Evolutionary conservation across 2,113 vertebrate genomes (phyloP), one percentile per base, ranked within the genome.

Genomic region (Solea solea): DNA sequence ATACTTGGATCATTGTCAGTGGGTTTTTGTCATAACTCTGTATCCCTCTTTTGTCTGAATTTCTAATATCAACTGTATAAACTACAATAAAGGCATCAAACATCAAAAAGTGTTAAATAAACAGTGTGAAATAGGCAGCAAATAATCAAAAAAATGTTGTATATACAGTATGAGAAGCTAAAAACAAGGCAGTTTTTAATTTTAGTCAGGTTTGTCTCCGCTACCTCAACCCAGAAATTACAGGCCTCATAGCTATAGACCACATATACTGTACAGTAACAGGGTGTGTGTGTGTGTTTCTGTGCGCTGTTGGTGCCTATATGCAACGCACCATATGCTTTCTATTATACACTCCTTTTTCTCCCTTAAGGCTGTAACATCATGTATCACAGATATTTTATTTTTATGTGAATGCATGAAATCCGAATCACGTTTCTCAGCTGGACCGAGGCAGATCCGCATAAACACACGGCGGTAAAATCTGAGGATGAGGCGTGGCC

Each of bases 361-460:
- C 59, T 64, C 77, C 70, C 70, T 68, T 41, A 44, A 66, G 74
- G 80, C 81, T 63, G 53, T 69, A 86, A 73, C 69, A 86, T 60
- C 41, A 21, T 67, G 49, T 70, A 85, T 79, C 75, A 44, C 72
- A 66, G 70, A 82, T 83, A 83, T 87, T 91, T 87, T 54, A 87
- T 80, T 89, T 91, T 91, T 79, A 91, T 86, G 83, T 84, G 79
- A 88, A 88, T 74, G 80, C 67, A 67, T 90, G 76, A 90, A 89
- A 87, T 88, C 74, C 0, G 13, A 87, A 89, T 88, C 67, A 75
- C 81, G 82, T 81, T 76, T 76, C 66, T 21, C 83, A 87, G 85
- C 72, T 76, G 77, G 75, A 80, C 61, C 84, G 87, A 92, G 89
- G 84, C 89, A 84, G 81, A 76, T 39, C 71, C 66, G 39, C 73